A percentile compares a stretch with the other conserved stretches of the same genome.
Evolutionary conservation across 2,797 vertebrate genomes (phyloP).

Genomic region (Xiphorhynchus erythropygius): DNA sequence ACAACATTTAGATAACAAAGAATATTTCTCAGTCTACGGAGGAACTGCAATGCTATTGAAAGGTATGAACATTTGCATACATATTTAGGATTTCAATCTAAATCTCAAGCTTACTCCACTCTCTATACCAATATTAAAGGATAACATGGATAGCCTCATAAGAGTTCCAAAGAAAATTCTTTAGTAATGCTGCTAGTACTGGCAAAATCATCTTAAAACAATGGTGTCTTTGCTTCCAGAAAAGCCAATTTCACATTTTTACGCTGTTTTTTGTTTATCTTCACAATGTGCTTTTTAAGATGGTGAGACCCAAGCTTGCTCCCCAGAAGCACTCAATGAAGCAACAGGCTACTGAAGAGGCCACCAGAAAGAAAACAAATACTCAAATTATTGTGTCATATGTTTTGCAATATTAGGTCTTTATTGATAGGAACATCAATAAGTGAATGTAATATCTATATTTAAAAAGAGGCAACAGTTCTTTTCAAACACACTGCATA

Average conservation of each 20-base stretch:
- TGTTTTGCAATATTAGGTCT: conserved; percentile 12
- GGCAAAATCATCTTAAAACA: background rate
- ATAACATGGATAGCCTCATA: background rate
- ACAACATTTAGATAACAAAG: conserved; percentile 24
- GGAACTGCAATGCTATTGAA: background rate
- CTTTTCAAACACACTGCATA: background rate
- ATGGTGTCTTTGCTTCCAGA: background rate
- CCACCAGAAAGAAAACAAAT: background rate
- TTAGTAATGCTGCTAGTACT: background rate
- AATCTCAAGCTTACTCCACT: background rate
- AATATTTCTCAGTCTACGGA: conserved; percentile 12
- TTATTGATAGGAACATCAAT: conserved; percentile 23
- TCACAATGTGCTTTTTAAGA: background rate
- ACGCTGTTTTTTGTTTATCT: background rate
- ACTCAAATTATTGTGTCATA: background rate
- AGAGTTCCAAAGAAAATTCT: background rate
- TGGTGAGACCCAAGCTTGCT: background rate
- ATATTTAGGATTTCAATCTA: conserved; percentile 13
- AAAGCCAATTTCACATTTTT: conserved; percentile 21
- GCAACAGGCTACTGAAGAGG: background rate
- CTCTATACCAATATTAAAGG: conserved; percentile 12
- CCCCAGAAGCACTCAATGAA: background rate
- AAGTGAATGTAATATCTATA: background rate
- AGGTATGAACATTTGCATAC: background rate
- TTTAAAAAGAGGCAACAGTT: conserved; percentile 18